Base-by-base conservation (phyloP, 2,797 vertebrate genomes). In the Sebastes oblongus region DNA sequence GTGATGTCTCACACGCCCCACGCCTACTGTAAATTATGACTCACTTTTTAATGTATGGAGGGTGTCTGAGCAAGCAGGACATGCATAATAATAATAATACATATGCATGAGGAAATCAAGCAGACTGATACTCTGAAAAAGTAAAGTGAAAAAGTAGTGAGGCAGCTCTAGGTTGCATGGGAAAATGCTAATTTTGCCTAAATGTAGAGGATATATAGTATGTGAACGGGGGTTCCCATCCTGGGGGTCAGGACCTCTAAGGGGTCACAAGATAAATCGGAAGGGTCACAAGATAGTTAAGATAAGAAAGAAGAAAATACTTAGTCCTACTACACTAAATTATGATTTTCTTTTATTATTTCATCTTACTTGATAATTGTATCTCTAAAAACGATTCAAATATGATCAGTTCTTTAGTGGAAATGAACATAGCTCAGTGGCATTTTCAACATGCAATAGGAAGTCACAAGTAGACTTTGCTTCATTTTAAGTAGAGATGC, bases 81-180 rank as follows among this genome's bases (percentile, higher is more conserved):
- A 39, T 27, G 60, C 32, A 74, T 34, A 32, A 27, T 70, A 18
- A 50, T 71, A 39, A 82, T 46, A 46, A 46, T 72, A 85, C 61
- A 82, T 84, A 84, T 84, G 82, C 55, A 81, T 60, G 82, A 82
- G 46, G 4, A 74, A 82, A 68, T 82, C 55, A 56, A n/a, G 29
- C 60, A 60, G 42, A 5, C 52, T 54, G 78, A 80, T 81, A 32
- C n/a, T 66, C 4, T 34, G 61, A 34, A 64, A 14, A 24, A 52
- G 18, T 52, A n/a, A 25, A 4, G 7, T 11, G 22, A 18, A 4
- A 14, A 54, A 36, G 68, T 30, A 6, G 70, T 72, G 64, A 78
- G 29, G 10, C 27, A 27, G 25, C 14, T 2, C 14, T 2, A 13
- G n/a, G 24, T 50, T n/a, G 12, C 11, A 18, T 3, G 4, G 6